Base-by-base conservation (phyloP, 2,888 invertebrate genomes). In the Bhutanitis thaidina region DNA sequence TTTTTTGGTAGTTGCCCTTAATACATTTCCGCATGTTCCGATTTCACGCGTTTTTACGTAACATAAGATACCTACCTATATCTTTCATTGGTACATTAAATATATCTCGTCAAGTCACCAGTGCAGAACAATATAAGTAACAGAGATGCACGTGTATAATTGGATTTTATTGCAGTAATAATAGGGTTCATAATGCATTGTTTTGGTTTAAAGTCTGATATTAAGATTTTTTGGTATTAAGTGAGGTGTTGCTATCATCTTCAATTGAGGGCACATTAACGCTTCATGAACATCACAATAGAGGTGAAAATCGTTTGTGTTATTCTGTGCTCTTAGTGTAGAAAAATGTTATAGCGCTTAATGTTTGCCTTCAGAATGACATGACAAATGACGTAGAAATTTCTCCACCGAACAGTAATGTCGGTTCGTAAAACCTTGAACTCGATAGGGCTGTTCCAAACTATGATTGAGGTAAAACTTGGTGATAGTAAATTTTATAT, bases 341-440 rank as follows among this genome's bases (percentile, higher is more conserved):
- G 2, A 20, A 20, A 20, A 20, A 20, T 20, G 34, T 35, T 45
- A 20, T 10, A 34, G 20, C 20, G 20, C 20, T 20, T 3, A 20
- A 20, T 20, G 20, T 20, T 20, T 20, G 20, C 20, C 20, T 20
- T 5, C n/a, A n/a, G 20, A 13, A 29, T 36, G 27, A 39, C 13
- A 16, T 40, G 45, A 46, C 40, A 36, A 46, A 46, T 51, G 51
- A 46, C 20, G 45, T 45, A 41, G 51, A 51, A 45, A 45, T 49
- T 36, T 30, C 43, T 36, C 29, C 35, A 48, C 15, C 35, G 13
- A 25, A 25, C 32, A 43, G 25, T 12, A 9, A 3, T 8, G 12
- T 16, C 30, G 37, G 43, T 49, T 38, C 37, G 40, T 49, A 43
- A 49, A 43, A 15, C 36, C 20, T 35, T 32, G 13, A 37, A 9